phyloP scores from a whole-genome alignment of 1,140 invertebrate genomes.

The Lethrus apterus region DNA sequence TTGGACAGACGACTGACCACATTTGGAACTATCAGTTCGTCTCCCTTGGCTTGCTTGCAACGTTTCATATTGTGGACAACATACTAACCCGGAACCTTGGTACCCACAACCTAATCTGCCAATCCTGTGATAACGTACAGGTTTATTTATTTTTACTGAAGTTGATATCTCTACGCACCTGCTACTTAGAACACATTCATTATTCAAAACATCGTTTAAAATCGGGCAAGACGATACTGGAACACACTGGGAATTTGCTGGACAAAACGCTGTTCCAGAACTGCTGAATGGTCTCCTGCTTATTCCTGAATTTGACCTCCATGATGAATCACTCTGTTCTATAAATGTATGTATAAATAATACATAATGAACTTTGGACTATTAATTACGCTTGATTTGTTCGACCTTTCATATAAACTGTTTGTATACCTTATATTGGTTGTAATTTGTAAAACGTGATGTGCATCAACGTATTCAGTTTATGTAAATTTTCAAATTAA shows the following conservation, averaged over 20 bases:
- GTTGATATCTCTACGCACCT: constrained; percentile 26
- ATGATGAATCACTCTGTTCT: constrained; percentile 4
- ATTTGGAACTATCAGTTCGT: constrained; percentile 28
- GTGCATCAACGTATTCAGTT: too few relatives aligned
- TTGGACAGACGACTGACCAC: constrained; percentile 54
- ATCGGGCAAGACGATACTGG: constrained; percentile 35
- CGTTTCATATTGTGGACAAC: constrained; percentile 36
- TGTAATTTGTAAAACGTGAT: too few relatives aligned
- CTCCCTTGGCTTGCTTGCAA: constrained; percentile 1
- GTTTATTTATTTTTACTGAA: neutral
- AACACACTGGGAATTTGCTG: constrained; percentile 32
- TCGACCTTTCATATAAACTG: too few relatives aligned
- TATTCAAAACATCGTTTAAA: constrained; percentile 34
- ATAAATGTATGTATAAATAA: neutral
- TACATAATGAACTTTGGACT: too few relatives aligned
- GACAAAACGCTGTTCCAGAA: constrained; percentile 25
- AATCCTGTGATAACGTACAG: constrained; percentile 28
- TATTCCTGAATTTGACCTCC: neutral
- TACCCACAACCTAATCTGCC: constrained; percentile 40
- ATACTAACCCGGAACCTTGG: constrained; percentile 38
- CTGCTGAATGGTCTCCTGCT: neutral
- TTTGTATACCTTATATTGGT: too few relatives aligned
- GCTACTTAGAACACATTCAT: constrained; percentile 34
- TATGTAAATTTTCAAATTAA: too few relatives aligned
- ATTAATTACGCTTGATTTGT: too few relatives aligned